These are phyloP conservation scores for Turritopsis rubra DNA, from an alignment of 30 jellyfish, hydroid and myxozoan genomes.

Conservation along the genomic window DNA sequence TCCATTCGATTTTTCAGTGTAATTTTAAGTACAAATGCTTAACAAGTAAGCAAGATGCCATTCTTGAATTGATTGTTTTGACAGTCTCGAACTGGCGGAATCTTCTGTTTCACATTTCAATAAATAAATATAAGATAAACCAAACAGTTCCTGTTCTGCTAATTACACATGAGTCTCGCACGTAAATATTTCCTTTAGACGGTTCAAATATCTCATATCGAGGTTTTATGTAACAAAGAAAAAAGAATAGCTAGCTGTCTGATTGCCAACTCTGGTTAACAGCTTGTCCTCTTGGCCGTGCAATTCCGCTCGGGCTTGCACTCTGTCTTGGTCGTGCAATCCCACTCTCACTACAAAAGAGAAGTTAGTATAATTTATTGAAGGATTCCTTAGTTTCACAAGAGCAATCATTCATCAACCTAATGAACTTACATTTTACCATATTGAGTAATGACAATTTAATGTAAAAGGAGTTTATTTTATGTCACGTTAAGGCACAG, in stretches of 20 bases:
- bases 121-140: neutral
- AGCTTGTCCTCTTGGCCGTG: slow-evolving; percentile 31
- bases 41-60: neutral
- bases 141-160: neutral
- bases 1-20: neutral
- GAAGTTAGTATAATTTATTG: neutral
- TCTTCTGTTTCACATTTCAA: neutral
- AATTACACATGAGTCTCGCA: neutral
- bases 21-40: neutral
- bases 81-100: neutral
- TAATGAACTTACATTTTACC: too few relatives aligned
- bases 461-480: too few relatives aligned
- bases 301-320: slow-evolving; percentile 31
- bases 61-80: neutral
- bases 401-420: too few relatives aligned
- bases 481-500: too few relatives aligned
- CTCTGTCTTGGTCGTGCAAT: slow-evolving; percentile 30
- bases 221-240: too few relatives aligned
- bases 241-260: neutral
- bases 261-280: slow-evolving; percentile 29
- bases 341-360: neutral
- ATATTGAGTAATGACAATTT: too few relatives aligned
- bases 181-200: too few relatives aligned
- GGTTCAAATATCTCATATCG: too few relatives aligned
- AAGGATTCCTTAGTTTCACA: neutral